Evolutionary conservation across 1,140 invertebrate genomes (phyloP).

Genomic region (Contarinia nasturtii): DNA sequence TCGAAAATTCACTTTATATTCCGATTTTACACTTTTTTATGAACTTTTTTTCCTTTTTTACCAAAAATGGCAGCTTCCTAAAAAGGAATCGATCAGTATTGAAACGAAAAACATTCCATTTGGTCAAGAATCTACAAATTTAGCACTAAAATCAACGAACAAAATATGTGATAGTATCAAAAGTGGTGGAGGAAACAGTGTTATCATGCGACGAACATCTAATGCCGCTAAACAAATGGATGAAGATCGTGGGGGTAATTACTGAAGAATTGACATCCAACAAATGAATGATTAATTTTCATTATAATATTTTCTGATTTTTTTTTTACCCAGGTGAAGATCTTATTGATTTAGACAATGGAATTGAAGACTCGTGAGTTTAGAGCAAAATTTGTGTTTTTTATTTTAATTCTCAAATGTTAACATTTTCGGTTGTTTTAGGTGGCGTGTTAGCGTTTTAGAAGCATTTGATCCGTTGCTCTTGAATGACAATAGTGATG

Average conservation of each 20-base stretch:
- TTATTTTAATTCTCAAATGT: not conserved
- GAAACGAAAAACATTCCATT: too few species aligned
- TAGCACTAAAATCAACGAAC: too few species aligned
- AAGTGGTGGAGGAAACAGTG: too few species aligned
- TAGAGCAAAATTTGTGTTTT: not conserved
- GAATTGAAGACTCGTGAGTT: conserved; percentile 21
- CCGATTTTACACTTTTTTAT: too few species aligned
- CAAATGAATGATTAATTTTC: not conserved
- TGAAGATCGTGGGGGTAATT: too few species aligned
- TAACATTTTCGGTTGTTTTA: conserved; percentile 9
- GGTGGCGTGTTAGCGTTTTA: conserved; percentile 49
- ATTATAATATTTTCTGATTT: not conserved
- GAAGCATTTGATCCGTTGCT: conserved; percentile 70
- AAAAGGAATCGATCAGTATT: too few species aligned
- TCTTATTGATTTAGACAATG: conserved; percentile 26
- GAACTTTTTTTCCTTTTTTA: too few species aligned
- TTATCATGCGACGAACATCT: too few species aligned
- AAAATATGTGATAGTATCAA: too few species aligned
- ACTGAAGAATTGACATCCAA: not conserved
- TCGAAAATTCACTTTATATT: too few species aligned
- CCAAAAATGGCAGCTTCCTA: too few species aligned
- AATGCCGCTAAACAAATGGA: not conserved
- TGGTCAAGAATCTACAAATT: too few species aligned
- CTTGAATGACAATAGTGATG: conserved; percentile 27
- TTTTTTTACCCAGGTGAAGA: conserved; percentile 15